Evolutionary conservation across 2,888 invertebrate genomes (phyloP).

Genomic region (Cheilosia vernalis): DNA sequence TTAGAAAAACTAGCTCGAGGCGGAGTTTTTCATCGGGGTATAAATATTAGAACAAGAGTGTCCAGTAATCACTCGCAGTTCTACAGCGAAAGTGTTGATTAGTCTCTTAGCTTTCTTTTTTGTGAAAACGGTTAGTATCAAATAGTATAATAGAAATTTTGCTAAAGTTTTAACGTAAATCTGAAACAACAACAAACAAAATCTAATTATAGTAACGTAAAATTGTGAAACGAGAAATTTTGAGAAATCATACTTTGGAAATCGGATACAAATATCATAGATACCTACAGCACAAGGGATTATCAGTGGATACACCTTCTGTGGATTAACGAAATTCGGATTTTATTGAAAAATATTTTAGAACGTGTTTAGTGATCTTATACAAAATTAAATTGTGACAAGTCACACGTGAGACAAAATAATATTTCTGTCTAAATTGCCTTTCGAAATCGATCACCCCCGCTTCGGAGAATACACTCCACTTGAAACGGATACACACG

Average conservation of each 20-base stretch:
- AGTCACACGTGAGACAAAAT: conserved; percentile 22
- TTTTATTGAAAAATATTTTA: conserved; percentile 35
- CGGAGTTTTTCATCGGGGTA: conserved; percentile 78
- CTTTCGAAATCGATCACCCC: conserved; percentile 40
- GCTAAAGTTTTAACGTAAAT: conserved; percentile 28
- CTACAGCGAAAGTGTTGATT: conserved; percentile 84
- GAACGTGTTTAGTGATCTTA: conserved; percentile 59
- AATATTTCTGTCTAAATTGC: conserved; percentile 11
- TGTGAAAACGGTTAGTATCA: conserved; percentile 80
- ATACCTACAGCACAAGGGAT: conserved; percentile 70
- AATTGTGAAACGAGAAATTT: conserved; percentile 55
- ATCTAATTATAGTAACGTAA: conserved; percentile 47
- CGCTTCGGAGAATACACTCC: conserved; percentile 33
- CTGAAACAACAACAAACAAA: conserved; percentile 21
- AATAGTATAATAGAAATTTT: conserved; percentile 26
- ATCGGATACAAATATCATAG: conserved; percentile 62
- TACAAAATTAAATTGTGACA: conserved; percentile 14
- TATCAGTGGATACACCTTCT: conserved; percentile 74
- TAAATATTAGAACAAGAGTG: conserved; percentile 83
- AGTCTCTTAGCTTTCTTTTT: conserved; percentile 80
- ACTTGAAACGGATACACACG: conserved; percentile 22
- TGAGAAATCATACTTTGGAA: conserved; percentile 24
- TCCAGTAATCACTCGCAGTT: conserved; percentile 84
- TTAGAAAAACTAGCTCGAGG: conserved; percentile 72
- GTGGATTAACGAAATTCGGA: conserved; percentile 60